Base-by-base conservation (phyloP, 2,797 vertebrate species). In the Cercopithecus neglectus region DNA sequence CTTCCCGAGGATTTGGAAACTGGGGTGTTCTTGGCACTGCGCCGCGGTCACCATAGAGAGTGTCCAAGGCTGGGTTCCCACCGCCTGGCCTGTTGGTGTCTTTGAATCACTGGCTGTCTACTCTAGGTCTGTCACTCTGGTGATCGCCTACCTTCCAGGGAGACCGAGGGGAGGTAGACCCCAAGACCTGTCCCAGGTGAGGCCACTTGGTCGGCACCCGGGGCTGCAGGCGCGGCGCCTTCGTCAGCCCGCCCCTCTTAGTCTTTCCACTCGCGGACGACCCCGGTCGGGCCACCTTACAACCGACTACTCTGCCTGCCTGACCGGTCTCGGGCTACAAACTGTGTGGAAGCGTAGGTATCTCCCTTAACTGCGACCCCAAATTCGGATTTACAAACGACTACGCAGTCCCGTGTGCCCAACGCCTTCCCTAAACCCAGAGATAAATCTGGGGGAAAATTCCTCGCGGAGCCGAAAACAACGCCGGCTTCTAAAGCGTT, bases 401-500 rank as follows among this genome's bases (percentile, higher is more conserved):
- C 13, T n/a, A 17, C 0, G 24, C 44, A n/a, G 57, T 28, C 64
- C 46, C 2, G 13, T 30, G 26, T 39, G 8, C 50, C 44, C 28
- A 57, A 44, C 1, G 30, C 26, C 16, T 89, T 86, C 55, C 21
- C 46, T 78, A 80, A 95, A 61, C 9, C 79, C 46, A 48, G 93
- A 86, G 24, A 74, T 78, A 72, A 50, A 93, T 80, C 14, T 41
- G 14, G 67, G 67, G 46, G 30, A 44, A 76, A 70, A 95, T 87
- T 95, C 30, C 79, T 79, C n/a, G 46, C 16, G 8, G 46, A 94
- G 50, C 36, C 5, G 0, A 72, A 57, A 86, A 39, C 1, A 19
- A 81, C 90, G 44, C 89, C 92, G 85, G 96, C 89, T 48, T 97
- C 95, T 96, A 96, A 98, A 98, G 96, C 92, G 82, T n/a, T 17